Percentiles rank a stretch among this genome's conserved stretches.
These are phyloP conservation scores for Rhynchomys soricoides DNA, from an alignment of 2,113 vertebrate genomes.

Conservation along the genomic window DNA sequence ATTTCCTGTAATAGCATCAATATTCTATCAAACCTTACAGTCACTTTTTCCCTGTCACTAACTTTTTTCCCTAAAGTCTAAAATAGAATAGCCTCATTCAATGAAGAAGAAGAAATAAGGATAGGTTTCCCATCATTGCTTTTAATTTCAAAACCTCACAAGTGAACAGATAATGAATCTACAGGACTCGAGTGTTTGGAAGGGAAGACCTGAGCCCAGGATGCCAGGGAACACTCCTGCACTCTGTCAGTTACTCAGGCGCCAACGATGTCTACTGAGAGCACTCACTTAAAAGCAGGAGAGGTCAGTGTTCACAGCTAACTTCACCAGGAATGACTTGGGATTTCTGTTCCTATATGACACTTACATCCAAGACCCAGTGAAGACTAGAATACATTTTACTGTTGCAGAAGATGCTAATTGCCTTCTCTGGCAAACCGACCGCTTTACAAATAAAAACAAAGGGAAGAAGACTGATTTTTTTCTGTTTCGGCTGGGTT, in stretches of 20 bases:
- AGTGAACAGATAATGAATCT: neutral
- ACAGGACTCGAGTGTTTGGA: neutral
- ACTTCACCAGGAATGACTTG: neutral
- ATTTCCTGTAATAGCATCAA: neutral
- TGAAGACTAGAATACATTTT: neutral
- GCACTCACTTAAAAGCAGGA: neutral
- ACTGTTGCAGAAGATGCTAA: neutral
- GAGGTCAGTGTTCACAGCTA: neutral
- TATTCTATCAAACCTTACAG: neutral
- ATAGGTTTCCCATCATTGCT: neutral
- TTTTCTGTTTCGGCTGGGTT: neutral
- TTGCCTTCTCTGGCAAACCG: neutral
- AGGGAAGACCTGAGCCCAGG: neutral
- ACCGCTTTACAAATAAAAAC: neutral
- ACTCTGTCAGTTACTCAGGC: neutral
- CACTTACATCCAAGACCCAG: slow-evolving; percentile 22
- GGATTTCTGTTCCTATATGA: neutral
- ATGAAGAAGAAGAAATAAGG: neutral
- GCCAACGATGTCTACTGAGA: neutral
- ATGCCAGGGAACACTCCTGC: neutral
- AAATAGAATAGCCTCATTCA: neutral
- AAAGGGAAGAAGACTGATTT: neutral
- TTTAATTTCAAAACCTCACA: slow-evolving; percentile 32
- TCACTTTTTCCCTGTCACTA: neutral
- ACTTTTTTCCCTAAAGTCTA: neutral